Conservation (phyloP, 2,888 invertebrate species). For the Lycaena phlaeas region DNA sequence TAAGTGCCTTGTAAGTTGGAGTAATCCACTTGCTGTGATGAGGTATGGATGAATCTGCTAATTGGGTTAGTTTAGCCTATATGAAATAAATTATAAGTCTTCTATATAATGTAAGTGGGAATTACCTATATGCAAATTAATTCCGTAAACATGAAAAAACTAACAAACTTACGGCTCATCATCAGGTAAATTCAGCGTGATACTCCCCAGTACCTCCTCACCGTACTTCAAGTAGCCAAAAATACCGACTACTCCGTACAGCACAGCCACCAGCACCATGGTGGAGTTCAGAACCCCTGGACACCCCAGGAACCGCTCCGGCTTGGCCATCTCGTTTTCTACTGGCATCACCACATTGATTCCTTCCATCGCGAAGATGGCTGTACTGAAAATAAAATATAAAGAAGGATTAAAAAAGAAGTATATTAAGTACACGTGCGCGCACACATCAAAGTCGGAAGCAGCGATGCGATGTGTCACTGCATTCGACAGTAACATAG, state of each 20-base stretch:
- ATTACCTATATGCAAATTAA: no score
- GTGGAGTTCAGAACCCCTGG: conserved; percentile 90
- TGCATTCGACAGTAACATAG: no score
- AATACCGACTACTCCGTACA: conserved; percentile 88
- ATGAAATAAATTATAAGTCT: no score
- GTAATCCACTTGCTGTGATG: no score
- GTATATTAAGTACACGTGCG: no score
- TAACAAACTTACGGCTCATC: conserved; percentile 73
- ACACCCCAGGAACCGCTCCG: conserved; percentile 83
- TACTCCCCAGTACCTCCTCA: conserved; percentile 76
- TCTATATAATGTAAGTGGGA: no score
- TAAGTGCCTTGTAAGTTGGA: no score
- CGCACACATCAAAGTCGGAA: no score
- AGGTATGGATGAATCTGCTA: no score
- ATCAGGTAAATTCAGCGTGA: conserved; percentile 86
- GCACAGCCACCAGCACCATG: conserved; percentile 83
- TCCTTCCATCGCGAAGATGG: conserved; percentile 97
- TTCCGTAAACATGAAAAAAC: not conserved
- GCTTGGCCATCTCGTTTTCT: conserved; percentile 91
- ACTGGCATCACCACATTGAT: conserved; percentile 95
- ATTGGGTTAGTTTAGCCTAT: no score
- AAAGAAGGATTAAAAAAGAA: no score
- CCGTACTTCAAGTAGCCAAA: conserved; percentile 92
- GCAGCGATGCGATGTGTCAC: no score
- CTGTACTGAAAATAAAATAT: conserved; percentile 75